A percentile compares a stretch with the other conserved stretches of the same genome.
phyloP scores from a whole-genome alignment of 2,888 invertebrate genomes.

The Piscicola geometra region DNA sequence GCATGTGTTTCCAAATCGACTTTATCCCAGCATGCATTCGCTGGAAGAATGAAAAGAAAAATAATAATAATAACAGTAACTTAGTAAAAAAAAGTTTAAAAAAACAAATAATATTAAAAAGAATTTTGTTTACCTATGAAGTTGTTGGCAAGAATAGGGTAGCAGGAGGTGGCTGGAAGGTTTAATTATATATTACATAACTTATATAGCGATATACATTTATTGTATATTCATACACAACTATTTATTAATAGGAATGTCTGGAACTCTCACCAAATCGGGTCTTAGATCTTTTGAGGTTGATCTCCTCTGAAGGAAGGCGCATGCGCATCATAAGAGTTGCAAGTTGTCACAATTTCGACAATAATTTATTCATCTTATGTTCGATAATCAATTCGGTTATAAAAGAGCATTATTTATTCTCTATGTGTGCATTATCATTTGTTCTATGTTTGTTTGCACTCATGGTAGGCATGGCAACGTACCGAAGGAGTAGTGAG shows the following conservation, averaged over 20 bases:
- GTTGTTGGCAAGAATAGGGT: not conserved
- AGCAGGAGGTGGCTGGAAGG: not conserved
- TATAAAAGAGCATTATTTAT: too few relatives aligned
- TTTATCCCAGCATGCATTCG: not conserved
- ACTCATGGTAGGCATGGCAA: not conserved
- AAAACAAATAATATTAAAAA: not conserved
- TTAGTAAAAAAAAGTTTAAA: not conserved
- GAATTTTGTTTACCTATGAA: not conserved
- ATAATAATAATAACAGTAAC: not conserved
- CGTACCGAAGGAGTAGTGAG: not conserved
- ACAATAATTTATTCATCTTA: too few relatives aligned
- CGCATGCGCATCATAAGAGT: too few relatives aligned
- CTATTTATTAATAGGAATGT: not conserved
- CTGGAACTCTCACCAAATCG: not conserved
- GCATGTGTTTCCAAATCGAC: not conserved
- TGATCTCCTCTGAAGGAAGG: slow-evolving; percentile 18
- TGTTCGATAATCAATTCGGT: too few relatives aligned
- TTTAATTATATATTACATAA: too few relatives aligned
- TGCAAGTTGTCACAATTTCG: too few relatives aligned
- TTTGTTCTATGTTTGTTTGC: too few relatives aligned
- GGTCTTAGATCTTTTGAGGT: not conserved
- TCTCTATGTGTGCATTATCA: too few relatives aligned
- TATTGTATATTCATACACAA: too few relatives aligned
- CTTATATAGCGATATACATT: too few relatives aligned
- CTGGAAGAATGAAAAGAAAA: not conserved